Conservation (phyloP, 2,888 invertebrate genomes). For the Catocala sponsa region DNA sequence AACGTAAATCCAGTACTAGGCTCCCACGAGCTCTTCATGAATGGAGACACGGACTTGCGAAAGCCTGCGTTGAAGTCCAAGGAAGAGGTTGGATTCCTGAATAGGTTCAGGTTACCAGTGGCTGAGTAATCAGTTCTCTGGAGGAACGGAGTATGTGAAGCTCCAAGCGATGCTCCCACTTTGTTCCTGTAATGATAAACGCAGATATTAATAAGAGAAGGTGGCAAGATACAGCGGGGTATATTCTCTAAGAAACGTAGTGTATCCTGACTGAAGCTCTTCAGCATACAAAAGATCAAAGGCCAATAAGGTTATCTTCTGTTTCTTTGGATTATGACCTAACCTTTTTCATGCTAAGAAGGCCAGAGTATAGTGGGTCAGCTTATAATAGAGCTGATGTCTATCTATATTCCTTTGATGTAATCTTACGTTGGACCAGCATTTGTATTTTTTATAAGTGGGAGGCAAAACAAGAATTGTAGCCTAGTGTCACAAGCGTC, state of each 20-base stretch:
- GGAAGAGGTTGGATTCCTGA: conserved; percentile 48
- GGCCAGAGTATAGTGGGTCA: too few species aligned
- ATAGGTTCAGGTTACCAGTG: conserved; percentile 62
- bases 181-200: conserved; percentile 49
- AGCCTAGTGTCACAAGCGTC: too few species aligned
- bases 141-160: conserved; percentile 56
- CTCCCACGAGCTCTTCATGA: conserved; percentile 56
- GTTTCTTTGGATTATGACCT: too few species aligned
- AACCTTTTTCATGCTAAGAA: too few species aligned
- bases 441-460: too few species aligned
- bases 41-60: conserved; percentile 59
- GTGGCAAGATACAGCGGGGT: neutral
- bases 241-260: neutral
- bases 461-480: too few species aligned
- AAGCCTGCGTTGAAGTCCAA: conserved; percentile 66
- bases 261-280: too few species aligned
- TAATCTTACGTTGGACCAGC: too few species aligned
- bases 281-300: too few species aligned
- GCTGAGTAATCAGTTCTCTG: conserved; percentile 63
- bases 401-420: too few species aligned
- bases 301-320: too few species aligned
- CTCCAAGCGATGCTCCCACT: conserved; percentile 57
- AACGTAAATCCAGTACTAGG: conserved; percentile 55
- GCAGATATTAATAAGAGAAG: neutral
- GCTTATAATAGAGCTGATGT: too few species aligned